Conservation (phyloP, 2,888 invertebrate species). For the Zaprionus lineosus region DNA sequence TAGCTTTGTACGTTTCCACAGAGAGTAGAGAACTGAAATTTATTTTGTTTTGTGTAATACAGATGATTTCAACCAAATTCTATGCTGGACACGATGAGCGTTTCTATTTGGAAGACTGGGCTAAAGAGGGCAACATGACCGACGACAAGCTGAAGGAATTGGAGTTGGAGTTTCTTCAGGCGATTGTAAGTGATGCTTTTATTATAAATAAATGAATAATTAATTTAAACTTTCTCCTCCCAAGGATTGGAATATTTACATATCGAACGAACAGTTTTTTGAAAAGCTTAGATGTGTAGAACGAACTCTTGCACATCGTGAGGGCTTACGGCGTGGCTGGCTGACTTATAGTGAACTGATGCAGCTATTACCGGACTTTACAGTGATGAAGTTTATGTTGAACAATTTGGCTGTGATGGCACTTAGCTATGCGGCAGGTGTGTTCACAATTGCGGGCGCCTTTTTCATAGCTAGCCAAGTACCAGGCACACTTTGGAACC, state of each 20-base stretch:
- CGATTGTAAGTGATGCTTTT: slow-evolving; percentile 94
- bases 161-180: slow-evolving; percentile 93
- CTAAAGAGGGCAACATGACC: slow-evolving; percentile 90
- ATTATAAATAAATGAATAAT: not conserved
- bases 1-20: not conserved
- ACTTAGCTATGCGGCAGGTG: slow-evolving; percentile 82
- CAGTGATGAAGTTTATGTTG: slow-evolving; percentile 79
- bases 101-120: slow-evolving; percentile 94
- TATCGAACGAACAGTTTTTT: slow-evolving; percentile 90
- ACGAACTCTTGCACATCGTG: slow-evolving; percentile 87
- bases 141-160: slow-evolving; percentile 89
- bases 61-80: slow-evolving; percentile 99
- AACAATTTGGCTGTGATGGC: slow-evolving; percentile 80
- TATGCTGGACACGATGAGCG: slow-evolving; percentile 96
- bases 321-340: slow-evolving; percentile 90
- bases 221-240: not conserved
- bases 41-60: slow-evolving; percentile 59
- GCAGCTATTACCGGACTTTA: slow-evolving; percentile 82
- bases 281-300: slow-evolving; percentile 88
- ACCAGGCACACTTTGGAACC: slow-evolving; percentile 83
- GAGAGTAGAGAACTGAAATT: no score
- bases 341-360: slow-evolving; percentile 91
- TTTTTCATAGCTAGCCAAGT: slow-evolving; percentile 84
- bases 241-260: slow-evolving; percentile 93
- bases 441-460: slow-evolving; percentile 82